These are phyloP conservation scores for Gulo gulo DNA, from an alignment of 2,113 vertebrate species.

Conservation along the genomic window DNA sequence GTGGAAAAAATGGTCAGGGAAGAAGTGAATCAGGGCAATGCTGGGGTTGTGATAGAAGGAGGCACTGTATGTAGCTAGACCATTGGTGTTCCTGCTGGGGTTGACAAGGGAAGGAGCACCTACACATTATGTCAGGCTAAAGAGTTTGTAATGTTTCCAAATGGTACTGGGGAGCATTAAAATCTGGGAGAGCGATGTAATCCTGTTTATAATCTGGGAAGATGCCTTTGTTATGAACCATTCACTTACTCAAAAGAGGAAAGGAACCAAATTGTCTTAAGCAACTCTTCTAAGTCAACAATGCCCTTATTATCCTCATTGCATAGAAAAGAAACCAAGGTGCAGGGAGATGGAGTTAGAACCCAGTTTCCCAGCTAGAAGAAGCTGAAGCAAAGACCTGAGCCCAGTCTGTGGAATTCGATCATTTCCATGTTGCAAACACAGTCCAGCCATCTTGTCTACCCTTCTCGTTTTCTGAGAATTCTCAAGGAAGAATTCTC, in stretches of 20 bases:
- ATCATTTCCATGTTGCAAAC: too few relatives aligned
- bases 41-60: not conserved
- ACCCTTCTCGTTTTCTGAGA: not conserved
- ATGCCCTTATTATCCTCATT: not conserved
- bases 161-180: not conserved
- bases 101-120: not conserved
- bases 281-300: not conserved
- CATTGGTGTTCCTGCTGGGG: not conserved
- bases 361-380: not conserved
- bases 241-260: not conserved
- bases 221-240: not conserved
- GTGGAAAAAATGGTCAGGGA: not conserved
- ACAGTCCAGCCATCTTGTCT: not conserved
- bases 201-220: not conserved
- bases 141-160: not conserved
- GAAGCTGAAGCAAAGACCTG: not conserved
- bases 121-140: too few relatives aligned
- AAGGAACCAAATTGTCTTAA: not conserved
- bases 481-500: not conserved
- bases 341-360: not conserved
- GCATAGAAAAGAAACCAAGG: not conserved
- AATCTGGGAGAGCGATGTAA: not conserved
- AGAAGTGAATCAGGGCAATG: not conserved
- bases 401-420: too few relatives aligned
- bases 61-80: not conserved